Conservation (phyloP, 2,113 vertebrate genomes). For the Sula dactylatra region DNA sequence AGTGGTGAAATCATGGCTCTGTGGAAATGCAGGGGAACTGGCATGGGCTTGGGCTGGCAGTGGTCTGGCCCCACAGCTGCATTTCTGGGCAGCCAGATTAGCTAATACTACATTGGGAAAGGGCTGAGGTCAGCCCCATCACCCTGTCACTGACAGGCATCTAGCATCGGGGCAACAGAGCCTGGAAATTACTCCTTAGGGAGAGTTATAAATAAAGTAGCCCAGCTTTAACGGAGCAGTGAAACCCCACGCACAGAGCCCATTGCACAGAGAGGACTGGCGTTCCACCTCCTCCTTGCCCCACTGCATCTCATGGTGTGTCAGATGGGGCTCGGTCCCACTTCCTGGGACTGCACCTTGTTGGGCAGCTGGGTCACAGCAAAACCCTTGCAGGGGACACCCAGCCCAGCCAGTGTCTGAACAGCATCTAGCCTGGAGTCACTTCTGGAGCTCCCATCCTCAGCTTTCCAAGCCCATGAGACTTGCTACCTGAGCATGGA, state of each 20-base stretch:
- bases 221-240: not conserved
- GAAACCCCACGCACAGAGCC: not conserved
- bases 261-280: not conserved
- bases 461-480: rapidly evolving
- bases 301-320: rapidly evolving
- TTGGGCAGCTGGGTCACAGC: not conserved
- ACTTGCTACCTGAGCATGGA: not conserved
- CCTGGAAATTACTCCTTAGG: not conserved
- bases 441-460: not conserved
- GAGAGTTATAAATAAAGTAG: not conserved
- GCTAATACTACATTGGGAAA: not conserved
- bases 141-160: not conserved
- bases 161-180: not conserved
- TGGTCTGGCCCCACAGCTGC: too few relatives aligned
- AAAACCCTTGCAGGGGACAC: not conserved
- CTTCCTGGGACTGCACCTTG: not conserved
- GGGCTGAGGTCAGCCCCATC: not conserved
- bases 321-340: not conserved
- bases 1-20: not conserved
- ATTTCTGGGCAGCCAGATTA: not conserved
- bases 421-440: not conserved
- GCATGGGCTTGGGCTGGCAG: not conserved
- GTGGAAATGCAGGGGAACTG: not conserved
- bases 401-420: not conserved
- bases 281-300: rapidly evolving